Conservation (phyloP, 2,888 invertebrate genomes). For the Tenthredo scrophulariae region DNA sequence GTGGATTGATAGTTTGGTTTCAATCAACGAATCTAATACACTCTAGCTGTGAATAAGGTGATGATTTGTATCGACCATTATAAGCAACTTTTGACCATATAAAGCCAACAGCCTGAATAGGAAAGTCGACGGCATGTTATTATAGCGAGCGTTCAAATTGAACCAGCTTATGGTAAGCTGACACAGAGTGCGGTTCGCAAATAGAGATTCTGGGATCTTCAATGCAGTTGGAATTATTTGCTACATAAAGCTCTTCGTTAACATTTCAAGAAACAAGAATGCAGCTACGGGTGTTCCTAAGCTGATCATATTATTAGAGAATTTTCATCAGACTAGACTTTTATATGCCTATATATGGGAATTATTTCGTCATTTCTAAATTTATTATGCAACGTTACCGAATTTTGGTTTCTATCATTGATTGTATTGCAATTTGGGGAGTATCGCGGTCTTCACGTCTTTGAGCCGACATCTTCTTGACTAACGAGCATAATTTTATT, state of each 20-base stretch:
- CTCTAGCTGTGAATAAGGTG: background rate
- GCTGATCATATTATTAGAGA: background rate
- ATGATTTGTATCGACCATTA: conserved; percentile 68
- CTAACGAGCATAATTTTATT: background rate
- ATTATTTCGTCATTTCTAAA: background rate
- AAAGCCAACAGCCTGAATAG: conserved; percentile 70
- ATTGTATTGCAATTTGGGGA: background rate
- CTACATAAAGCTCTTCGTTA: background rate
- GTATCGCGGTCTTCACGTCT: background rate
- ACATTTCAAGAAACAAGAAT: background rate
- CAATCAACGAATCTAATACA: background rate
- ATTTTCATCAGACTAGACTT: background rate
- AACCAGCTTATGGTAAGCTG: conserved; percentile 67
- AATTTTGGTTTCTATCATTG: background rate
- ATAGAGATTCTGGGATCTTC: background rate
- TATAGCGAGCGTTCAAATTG: conserved; percentile 77
- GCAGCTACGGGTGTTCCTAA: background rate
- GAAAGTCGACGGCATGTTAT: conserved; percentile 67
- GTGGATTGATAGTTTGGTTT: background rate
- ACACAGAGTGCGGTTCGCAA: conserved; percentile 76
- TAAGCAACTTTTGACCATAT: conserved; percentile 64
- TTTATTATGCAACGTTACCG: background rate
- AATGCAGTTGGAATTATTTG: background rate
- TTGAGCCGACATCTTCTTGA: background rate
- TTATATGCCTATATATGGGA: background rate